Evolutionary conservation across 1,140 invertebrate genomes (phyloP), one percentile per base, ranked within the genome.

Genomic region (Cherax quadricarinatus): DNA sequence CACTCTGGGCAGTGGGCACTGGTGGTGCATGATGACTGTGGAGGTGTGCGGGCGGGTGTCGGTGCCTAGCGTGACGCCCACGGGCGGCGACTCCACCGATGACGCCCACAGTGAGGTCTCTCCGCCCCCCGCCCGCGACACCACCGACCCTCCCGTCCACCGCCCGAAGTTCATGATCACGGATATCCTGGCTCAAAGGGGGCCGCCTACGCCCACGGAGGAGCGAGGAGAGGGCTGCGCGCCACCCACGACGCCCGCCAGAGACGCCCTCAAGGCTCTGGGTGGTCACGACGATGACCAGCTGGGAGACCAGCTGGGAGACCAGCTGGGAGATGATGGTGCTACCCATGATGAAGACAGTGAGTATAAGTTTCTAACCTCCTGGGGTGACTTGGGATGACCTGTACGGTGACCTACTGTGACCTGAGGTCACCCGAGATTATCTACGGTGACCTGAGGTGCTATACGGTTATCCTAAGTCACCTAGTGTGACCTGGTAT

Each of bases 21-120:
- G 30, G 89, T 81, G 89, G 89, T 91, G 89, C 84, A 91, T 91
- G 89, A 91, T 91, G 89, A 91, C 89, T 83, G 89, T 91, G 60
- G 89, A 91, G 78, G 89, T 91, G 89, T 91, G 89, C 75, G 89
- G 89, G 84, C 89, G 89, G 84, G 89, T 91, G 57, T 66, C 89
- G 83, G 89, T 80, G 84, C 89, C 89, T 84, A 91, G 84, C 84
- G 89, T 79, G 24, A 86, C 89, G 6, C 89, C 89, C 16, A 78
- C 78, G 21, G 84, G 78, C 53, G 66, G 73, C 84, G 86, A 84
- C 57, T 30, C 86, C 89, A 87, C 75, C 89, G 84, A 82, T 57
- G 89, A 53, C 9, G 89, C 70, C n/a, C 66, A 30, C 41, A 7
- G 81, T 3, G 83, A 81, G 60, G 53, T 91, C 9, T n/a, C 89